These are phyloP conservation scores for Galerucella nymphaeae DNA, from an alignment of 2,888 invertebrate genomes.

Conservation along the genomic window DNA sequence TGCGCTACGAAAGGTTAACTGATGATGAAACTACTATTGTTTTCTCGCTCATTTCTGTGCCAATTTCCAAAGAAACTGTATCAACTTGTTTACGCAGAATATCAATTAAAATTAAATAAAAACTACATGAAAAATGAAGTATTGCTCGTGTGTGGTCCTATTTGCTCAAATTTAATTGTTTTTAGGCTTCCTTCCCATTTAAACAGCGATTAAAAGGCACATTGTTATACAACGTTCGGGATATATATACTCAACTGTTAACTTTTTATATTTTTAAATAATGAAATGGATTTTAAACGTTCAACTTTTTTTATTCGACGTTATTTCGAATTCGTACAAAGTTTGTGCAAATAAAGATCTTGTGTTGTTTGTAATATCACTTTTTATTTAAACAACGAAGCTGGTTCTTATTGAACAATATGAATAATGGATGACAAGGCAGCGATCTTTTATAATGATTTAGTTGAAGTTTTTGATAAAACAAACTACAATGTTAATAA, in stretches of 20 bases:
- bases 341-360: background rate
- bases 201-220: background rate
- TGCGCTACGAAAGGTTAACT: no score
- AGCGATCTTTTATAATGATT: background rate
- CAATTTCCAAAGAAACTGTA: background rate
- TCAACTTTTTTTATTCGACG: slow-evolving; percentile 14
- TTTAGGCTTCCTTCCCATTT: background rate
- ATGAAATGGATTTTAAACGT: background rate
- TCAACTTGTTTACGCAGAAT: background rate
- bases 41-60: no score
- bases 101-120: background rate
- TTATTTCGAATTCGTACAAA: background rate
- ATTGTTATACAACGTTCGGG: background rate
- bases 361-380: background rate
- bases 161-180: background rate
- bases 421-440: background rate
- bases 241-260: background rate
- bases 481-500: background rate
- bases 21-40: no score
- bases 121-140: background rate
- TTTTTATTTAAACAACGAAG: background rate
- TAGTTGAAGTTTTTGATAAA: background rate
- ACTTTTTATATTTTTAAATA: background rate
- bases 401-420: background rate
- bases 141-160: background rate